A percentile compares a stretch with the other conserved stretches of the same genome.
These are phyloP conservation scores for Drosophila orosa DNA, from an alignment of 1,140 invertebrate species.

Conservation along the genomic window DNA sequence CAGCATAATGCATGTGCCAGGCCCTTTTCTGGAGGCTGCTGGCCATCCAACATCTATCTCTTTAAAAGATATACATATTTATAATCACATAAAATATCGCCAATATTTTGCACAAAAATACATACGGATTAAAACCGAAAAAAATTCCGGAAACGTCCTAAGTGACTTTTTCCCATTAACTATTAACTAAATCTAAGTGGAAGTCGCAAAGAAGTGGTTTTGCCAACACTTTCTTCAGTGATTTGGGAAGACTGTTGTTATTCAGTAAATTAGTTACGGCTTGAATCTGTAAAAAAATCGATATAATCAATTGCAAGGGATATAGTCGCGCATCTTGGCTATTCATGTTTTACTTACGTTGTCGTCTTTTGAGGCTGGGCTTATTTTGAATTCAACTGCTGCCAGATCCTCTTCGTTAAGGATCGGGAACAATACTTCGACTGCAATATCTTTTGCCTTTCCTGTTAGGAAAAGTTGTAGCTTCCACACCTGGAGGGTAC, in stretches of 20 bases:
- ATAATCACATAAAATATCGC: not conserved
- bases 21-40: not conserved
- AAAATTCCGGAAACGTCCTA: not conserved
- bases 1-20: not conserved
- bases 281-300: not conserved
- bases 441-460: not conserved
- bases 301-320: not conserved
- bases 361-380: not conserved
- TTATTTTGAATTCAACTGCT: not conserved
- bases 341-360: not conserved
- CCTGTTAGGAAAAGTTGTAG: not conserved
- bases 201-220: conserved; percentile 6
- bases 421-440: not conserved
- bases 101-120: not conserved
- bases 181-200: not conserved
- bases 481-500: not conserved
- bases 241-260: not conserved
- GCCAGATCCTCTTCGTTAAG: not conserved
- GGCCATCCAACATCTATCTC: not conserved
- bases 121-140: conserved; percentile 3
- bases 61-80: not conserved
- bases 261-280: not conserved
- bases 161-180: conserved; percentile 4
- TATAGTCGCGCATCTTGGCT: not conserved
- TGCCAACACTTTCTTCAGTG: not conserved